These are phyloP conservation scores for Crocidura indochinensis DNA, from an alignment of 2,797 vertebrate species.

Conservation along the genomic window DNA sequence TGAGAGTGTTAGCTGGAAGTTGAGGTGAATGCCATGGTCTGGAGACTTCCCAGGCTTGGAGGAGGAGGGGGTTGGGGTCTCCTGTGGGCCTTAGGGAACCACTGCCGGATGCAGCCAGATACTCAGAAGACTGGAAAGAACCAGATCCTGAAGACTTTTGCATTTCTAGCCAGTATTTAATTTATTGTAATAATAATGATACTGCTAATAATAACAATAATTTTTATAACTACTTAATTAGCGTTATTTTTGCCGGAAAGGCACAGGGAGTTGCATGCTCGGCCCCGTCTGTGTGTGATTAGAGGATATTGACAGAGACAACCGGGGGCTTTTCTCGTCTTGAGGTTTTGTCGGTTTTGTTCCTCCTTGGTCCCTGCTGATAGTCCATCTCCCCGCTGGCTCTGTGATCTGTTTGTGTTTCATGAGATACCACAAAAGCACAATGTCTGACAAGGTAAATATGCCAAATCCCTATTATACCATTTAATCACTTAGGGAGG, in stretches of 20 bases:
- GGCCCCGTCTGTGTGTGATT: slow-evolving; percentile 68
- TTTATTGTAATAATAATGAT: slow-evolving; percentile 81
- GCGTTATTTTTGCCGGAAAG: slow-evolving; percentile 70
- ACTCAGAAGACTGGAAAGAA: slow-evolving; percentile 75
- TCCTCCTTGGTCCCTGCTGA: slow-evolving; percentile 22
- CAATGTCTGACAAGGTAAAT: slow-evolving; percentile 65
- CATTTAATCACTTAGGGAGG: slow-evolving; percentile 77
- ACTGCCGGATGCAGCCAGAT: slow-evolving; percentile 63
- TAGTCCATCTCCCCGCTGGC: slow-evolving; percentile 65
- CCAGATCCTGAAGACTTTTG: slow-evolving; percentile 80
- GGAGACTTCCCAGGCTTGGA: neutral
- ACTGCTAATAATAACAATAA: slow-evolving; percentile 69
- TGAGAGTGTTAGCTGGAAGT: slow-evolving; percentile 25
- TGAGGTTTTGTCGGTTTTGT: slow-evolving; percentile 67
- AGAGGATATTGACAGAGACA: slow-evolving; percentile 42
- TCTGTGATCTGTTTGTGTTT: slow-evolving; percentile 70
- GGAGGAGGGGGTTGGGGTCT: neutral
- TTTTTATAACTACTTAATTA: slow-evolving; percentile 81
- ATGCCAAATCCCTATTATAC: slow-evolving; percentile 71
- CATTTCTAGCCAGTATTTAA: slow-evolving; percentile 79
- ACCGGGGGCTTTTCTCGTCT: slow-evolving; percentile 65
- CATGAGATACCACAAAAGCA: slow-evolving; percentile 61
- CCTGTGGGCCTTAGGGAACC: neutral
- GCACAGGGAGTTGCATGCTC: slow-evolving; percentile 41
- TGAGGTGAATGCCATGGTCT: neutral